Conservation (phyloP, 2,888 invertebrate species). For the Anoplius nigerrimus region DNA sequence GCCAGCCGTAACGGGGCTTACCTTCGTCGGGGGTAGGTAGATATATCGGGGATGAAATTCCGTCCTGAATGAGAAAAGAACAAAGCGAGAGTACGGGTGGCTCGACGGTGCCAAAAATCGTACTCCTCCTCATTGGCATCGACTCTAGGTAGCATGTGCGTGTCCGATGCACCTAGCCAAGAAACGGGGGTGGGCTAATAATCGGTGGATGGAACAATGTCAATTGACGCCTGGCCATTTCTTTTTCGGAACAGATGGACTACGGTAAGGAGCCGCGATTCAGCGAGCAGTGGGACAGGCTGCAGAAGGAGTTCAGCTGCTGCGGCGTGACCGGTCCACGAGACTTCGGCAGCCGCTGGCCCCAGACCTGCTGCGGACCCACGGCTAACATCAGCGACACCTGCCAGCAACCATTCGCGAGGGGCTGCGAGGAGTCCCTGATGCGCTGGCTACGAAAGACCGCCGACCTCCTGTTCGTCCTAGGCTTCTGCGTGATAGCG, state of each 20-base stretch:
- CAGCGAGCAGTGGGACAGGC: slow-evolving; percentile 85
- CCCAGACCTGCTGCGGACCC: slow-evolving; percentile 67
- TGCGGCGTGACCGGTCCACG: slow-evolving; percentile 85
- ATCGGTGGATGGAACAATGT: too few relatives aligned
- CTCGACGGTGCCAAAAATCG: too few relatives aligned
- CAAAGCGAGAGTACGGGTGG: too few relatives aligned
- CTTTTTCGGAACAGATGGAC: slow-evolving; percentile 76
- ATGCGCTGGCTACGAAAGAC: slow-evolving; percentile 86
- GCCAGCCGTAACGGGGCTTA: too few relatives aligned
- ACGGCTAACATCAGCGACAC: slow-evolving; percentile 57
- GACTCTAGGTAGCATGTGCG: too few relatives aligned
- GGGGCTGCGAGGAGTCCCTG: slow-evolving; percentile 85
- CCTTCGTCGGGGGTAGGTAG: too few relatives aligned
- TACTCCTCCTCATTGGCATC: too few relatives aligned
- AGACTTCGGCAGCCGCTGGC: slow-evolving; percentile 68
- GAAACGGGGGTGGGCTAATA: too few relatives aligned
- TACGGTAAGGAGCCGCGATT: slow-evolving; percentile 85
- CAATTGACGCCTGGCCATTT: background rate
- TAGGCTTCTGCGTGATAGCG: slow-evolving; percentile 92
- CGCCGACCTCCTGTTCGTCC: slow-evolving; percentile 87
- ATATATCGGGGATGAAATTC: too few relatives aligned
- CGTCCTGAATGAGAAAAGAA: too few relatives aligned
- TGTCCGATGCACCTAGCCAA: too few relatives aligned
- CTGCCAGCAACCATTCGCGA: slow-evolving; percentile 65
- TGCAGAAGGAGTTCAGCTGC: slow-evolving; percentile 85